phyloP scores from a whole-genome alignment of 1,140 invertebrate genomes.

The Pentalonia nigronervosa region DNA sequence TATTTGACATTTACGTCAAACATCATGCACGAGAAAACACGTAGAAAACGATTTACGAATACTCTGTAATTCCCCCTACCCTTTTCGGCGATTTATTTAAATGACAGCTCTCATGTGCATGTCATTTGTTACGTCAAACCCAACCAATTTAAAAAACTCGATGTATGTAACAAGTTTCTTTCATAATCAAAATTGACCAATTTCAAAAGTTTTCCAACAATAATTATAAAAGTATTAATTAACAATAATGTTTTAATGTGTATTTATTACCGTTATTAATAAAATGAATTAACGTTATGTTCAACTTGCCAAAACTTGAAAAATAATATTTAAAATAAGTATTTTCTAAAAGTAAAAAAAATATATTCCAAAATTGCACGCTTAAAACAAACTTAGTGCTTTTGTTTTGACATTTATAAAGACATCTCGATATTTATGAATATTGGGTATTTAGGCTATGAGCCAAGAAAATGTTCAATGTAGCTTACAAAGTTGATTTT shows the following conservation, averaged over 20 bases:
- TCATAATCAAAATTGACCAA: neutral
- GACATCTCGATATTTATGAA: conserved; percentile 25
- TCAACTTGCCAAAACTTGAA: neutral
- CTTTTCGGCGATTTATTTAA: neutral
- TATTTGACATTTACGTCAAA: conserved; percentile 23
- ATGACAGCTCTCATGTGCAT: neutral
- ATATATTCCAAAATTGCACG: neutral
- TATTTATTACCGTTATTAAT: conserved; percentile 23
- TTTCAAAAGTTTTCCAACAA: neutral
- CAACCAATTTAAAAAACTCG: neutral
- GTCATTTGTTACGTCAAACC: neutral
- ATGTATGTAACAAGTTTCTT: neutral
- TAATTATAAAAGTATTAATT: conserved; percentile 9
- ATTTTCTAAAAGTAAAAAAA: neutral
- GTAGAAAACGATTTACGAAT: neutral
- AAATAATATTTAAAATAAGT: neutral
- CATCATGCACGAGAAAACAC: neutral
- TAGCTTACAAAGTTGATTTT: conserved; percentile 11
- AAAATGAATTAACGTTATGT: neutral
- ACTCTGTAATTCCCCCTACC: neutral
- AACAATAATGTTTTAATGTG: conserved; percentile 11
- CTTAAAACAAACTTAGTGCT: conserved; percentile 22
- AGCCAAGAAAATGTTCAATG: conserved; percentile 26
- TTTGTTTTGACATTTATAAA: conserved; percentile 26
- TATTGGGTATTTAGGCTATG: neutral